These are phyloP conservation scores for Epizoanthus scotinus DNA, from an alignment of 92 coral and sea anemone species.

Conservation along the genomic window DNA sequence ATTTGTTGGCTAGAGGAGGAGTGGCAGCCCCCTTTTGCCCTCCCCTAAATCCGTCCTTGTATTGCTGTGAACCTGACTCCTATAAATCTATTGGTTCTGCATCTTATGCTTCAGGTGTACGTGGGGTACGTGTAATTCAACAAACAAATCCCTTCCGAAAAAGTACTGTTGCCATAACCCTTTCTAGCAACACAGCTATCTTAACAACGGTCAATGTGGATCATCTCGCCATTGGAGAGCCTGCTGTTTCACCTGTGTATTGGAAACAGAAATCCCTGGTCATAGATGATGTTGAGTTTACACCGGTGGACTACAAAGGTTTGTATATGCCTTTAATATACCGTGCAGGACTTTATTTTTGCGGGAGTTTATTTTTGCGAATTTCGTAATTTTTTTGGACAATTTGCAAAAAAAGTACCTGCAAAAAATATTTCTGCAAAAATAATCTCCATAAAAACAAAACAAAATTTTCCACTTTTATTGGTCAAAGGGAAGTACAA, in stretches of 20 bases:
- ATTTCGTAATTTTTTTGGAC: too few relatives aligned
- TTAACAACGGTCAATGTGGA: conserved; percentile 78
- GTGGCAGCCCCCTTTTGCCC: too few relatives aligned
- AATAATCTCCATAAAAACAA: too few relatives aligned
- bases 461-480: too few relatives aligned
- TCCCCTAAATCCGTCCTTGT: too few relatives aligned
- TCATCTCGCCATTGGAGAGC: conserved; percentile 77
- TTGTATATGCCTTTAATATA: conserved; percentile 9
- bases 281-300: conserved; percentile 59
- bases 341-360: too few relatives aligned
- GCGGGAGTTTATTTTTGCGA: too few relatives aligned
- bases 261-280: conserved; percentile 71
- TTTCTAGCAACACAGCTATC: conserved; percentile 47
- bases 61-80: neutral
- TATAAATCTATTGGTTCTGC: neutral
- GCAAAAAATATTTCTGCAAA: too few relatives aligned
- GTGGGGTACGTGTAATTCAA: conserved; percentile 88
- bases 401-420: too few relatives aligned
- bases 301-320: conserved; percentile 52
- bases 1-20: too few relatives aligned
- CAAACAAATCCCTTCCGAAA: conserved; percentile 80
- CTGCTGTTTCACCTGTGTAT: conserved; percentile 82
- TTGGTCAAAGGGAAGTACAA: too few relatives aligned
- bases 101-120: conserved; percentile 63
- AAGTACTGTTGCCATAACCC: conserved; percentile 65